These are phyloP conservation scores for Astreopora myriophthalma DNA, from an alignment of 64 coral and sea anemone genomes.

Conservation along the genomic window DNA sequence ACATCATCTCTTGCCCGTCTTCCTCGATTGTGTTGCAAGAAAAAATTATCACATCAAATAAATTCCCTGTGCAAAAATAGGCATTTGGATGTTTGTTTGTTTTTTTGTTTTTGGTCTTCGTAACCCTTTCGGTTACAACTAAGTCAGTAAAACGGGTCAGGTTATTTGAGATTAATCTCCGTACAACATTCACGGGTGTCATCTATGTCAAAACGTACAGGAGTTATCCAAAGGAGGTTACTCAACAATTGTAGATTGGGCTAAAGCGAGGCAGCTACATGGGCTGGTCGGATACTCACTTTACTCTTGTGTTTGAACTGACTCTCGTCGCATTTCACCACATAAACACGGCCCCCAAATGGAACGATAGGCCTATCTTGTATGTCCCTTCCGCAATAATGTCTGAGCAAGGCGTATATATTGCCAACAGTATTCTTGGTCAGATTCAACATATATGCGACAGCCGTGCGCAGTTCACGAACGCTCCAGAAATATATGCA, in stretches of 20 bases:
- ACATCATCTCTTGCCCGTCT: background rate
- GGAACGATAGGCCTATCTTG: constrained; percentile 8
- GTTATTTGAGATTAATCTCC: too few relatives aligned
- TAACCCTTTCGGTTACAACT: too few relatives aligned
- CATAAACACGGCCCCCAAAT: background rate
- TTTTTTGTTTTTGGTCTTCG: too few relatives aligned
- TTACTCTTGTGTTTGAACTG: constrained; percentile 41
- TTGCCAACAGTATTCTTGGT: constrained; percentile 3
- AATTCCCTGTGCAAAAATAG: background rate
- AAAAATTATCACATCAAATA: background rate
- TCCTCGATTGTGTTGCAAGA: background rate
- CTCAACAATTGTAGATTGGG: background rate
- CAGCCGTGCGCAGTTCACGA: background rate
- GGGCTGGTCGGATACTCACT: background rate
- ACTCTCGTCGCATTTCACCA: constrained; percentile 27
- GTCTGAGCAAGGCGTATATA: background rate
- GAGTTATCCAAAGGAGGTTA: background rate
- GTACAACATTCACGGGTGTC: too few relatives aligned
- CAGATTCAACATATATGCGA: background rate
- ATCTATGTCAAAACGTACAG: too few relatives aligned
- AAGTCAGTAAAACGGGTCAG: too few relatives aligned
- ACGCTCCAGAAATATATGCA: background rate
- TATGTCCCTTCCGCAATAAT: background rate
- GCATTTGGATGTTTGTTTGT: too few relatives aligned
- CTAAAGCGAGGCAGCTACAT: background rate